These are phyloP conservation scores for Nymphalis polychloros DNA, from an alignment of 2,888 invertebrate genomes.

Conservation along the genomic window DNA sequence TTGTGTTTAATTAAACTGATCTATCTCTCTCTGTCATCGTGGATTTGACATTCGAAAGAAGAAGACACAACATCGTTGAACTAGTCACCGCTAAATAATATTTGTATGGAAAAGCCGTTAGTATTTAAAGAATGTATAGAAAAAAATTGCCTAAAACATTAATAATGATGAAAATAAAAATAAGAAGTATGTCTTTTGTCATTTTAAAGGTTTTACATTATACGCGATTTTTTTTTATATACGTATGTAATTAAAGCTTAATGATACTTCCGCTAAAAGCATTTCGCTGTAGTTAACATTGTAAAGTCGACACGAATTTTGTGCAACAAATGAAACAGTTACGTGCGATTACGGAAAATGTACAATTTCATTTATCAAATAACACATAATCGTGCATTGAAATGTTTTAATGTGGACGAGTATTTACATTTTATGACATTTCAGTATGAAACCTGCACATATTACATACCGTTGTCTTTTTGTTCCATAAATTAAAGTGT, in stretches of 20 bases:
- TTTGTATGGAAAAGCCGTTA: too few relatives aligned
- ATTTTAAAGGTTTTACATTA: too few relatives aligned
- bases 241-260: constrained; percentile 10
- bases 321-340: not conserved
- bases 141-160: too few relatives aligned
- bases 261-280: constrained; percentile 21
- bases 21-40: too few relatives aligned
- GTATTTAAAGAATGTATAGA: too few relatives aligned
- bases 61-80: too few relatives aligned
- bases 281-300: constrained; percentile 17
- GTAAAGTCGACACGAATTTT: constrained; percentile 10
- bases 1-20: too few relatives aligned
- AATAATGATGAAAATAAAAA: too few relatives aligned
- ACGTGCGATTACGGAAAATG: constrained; percentile 9
- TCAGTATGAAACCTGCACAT: not conserved
- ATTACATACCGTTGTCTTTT: not conserved
- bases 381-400: not conserved
- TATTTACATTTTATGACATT: not conserved
- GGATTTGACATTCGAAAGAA: too few relatives aligned
- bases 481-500: not conserved
- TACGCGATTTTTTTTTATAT: not conserved
- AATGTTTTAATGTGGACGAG: not conserved
- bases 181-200: too few relatives aligned
- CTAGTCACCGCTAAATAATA: too few relatives aligned
- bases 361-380: constrained; percentile 7